Evolutionary conservation across 2,113 vertebrate genomes (phyloP), one percentile per base, ranked within the genome.

Genomic region (Mirza zaza): DNA sequence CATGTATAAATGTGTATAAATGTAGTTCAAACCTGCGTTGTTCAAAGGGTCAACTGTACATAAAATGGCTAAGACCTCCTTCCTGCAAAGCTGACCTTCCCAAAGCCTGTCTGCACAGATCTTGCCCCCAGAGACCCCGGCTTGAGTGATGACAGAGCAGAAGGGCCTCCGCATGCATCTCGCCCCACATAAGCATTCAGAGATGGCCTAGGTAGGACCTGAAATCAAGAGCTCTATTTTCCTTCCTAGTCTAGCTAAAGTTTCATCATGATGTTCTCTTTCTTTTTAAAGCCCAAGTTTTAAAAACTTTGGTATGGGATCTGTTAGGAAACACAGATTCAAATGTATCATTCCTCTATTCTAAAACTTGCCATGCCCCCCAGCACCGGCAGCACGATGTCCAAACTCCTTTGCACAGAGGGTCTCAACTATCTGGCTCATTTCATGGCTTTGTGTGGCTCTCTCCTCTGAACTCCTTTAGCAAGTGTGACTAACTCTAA

Each of bases 171-270:
- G 14, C 2, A 3, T 9, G 65, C 83, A 63, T 36, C 27, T 36
- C 1, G 10, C 6, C 57, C 25, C 1, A 0, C 2, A 4, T 5
- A 23, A 55, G 67, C 18, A 0, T 45, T 27, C 68, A 73, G 52
- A 4, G 48, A 34, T 15, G 27, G 57, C 39, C 39, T 1, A 1
- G 39, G 11, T 1, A 1, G n/a, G 11, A 67, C 67, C 83, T 21
- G 29, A 50, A 48, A 34, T 34, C 68, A 7, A 0, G 6, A 29
- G 48, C 55, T 63, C 55, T 23, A 13, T 10, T 68, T 48, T 23
- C 36, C 32, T 29, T 86, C 32, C 65, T 39, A 55, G 2, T 36
- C 61, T 71, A 59, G n/a, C 59, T 17, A 7, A 71, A 55, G 11
- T 15, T 34, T 5, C 55, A 25, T 23, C 45, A 68, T 1, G 10